A percentile compares a stretch with the other conserved stretches of the same genome.
These are phyloP conservation scores for Polietes domitor DNA, from an alignment of 2,888 invertebrate species.

Conservation along the genomic window DNA sequence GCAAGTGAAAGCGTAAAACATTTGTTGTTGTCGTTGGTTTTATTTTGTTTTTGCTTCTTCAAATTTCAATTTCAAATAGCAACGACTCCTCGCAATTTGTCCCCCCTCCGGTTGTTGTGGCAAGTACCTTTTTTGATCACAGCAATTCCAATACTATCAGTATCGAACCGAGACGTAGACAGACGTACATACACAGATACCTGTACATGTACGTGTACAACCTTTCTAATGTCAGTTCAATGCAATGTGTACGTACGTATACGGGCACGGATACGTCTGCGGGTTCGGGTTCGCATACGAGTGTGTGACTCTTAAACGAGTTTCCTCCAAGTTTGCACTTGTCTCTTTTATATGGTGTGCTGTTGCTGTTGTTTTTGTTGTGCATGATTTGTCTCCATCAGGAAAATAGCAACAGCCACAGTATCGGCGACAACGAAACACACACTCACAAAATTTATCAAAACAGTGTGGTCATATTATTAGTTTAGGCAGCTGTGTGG, in stretches of 20 bases:
- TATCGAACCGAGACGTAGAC: too few relatives aligned
- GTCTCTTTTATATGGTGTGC: neutral
- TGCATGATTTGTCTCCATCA: constrained; percentile 48
- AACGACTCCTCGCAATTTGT: constrained; percentile 7
- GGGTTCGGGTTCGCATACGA: neutral
- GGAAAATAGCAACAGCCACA: neutral
- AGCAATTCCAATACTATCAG: constrained; percentile 29
- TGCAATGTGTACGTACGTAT: constrained; percentile 35
- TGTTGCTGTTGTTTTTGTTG: too few relatives aligned
- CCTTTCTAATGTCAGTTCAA: constrained; percentile 40
- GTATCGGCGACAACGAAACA: too few relatives aligned
- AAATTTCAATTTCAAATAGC: constrained; percentile 47
- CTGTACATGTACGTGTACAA: constrained; percentile 22
- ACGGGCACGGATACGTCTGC: neutral
- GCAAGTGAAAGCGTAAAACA: constrained; percentile 63
- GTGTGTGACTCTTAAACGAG: constrained; percentile 5
- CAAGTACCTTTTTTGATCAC: constrained; percentile 52
- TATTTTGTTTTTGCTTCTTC: constrained; percentile 28
- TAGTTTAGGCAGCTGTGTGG: too few relatives aligned
- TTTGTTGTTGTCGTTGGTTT: constrained; percentile 31
- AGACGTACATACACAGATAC: constrained; percentile 2
- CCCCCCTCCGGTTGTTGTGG: neutral
- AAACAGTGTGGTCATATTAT: too few relatives aligned
- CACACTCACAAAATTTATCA: too few relatives aligned
- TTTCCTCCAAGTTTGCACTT: neutral